Base-by-base conservation (phyloP, 2,113 vertebrate species). In the Sorex araneus region DNA sequence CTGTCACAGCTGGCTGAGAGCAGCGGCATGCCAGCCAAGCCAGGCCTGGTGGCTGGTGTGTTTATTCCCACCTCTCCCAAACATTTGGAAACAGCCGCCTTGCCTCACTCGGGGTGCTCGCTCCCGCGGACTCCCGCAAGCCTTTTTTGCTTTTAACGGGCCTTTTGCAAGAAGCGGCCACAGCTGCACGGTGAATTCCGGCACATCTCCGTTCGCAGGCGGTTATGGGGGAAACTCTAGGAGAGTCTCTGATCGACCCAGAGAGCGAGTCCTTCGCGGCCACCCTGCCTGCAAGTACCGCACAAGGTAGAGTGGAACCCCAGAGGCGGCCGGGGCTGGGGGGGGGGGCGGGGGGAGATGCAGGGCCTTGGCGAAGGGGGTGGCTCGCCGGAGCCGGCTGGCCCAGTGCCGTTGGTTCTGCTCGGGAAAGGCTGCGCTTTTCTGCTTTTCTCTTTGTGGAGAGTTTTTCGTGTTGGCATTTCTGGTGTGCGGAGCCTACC, bases 61-160 rank as follows among this genome's bases (percentile, higher is more conserved):
- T 90, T 92, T 86, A 89, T 94, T 92, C 73, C 94, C 63, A 74
- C 67, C 91, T 91, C 91, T 87, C 87, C 84, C 32, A 70, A 92
- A 91, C 92, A 73, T 93, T 88, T 69, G 84, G 91, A 94, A 84
- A 93, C 30, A 60, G 9, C 60, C 88, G 74, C 94, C 93, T 91
- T 60, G 57, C 57, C 57, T 60, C 57, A 60, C 18, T 50, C 6
- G 57, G 57, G 57, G 57, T 60, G 57, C 57, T 60, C 21, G 57
- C 57, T 60, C 57, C 18, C 19, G 21, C 4, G 19, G 54, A 60
- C 64, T 66, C 27, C 27, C 28, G 8, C 64, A 11, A 28, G 10
- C 28, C 64, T 73, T 84, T 79, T 95, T 94, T 91, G 89, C 80
- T 92, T 91, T 93, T 81, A 87, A 93, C 18, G 77, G 43, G 11